Conservation (phyloP, 2,113 vertebrate genomes). For the Nycticorax nycticorax region DNA sequence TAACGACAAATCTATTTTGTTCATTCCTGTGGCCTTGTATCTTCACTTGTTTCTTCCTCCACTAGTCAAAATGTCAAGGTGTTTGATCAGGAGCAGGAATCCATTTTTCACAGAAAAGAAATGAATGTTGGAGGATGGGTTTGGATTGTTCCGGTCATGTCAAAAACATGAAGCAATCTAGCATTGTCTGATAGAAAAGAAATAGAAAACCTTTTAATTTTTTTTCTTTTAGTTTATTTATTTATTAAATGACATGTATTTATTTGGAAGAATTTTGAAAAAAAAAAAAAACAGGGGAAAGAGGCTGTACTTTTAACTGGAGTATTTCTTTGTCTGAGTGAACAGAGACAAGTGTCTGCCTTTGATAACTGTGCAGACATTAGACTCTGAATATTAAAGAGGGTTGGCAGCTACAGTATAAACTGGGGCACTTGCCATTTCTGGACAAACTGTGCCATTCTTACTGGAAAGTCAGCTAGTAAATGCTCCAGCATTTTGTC, state of each 20-base stretch:
- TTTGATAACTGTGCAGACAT: slow-evolving; percentile 44
- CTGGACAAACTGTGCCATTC: slow-evolving; percentile 24
- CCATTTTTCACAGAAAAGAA: not conserved
- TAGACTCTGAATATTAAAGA: slow-evolving; percentile 59
- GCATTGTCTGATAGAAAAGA: not conserved
- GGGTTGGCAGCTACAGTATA: slow-evolving; percentile 30
- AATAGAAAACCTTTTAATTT: not conserved
- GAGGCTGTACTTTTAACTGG: not conserved
- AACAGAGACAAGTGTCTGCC: slow-evolving; percentile 45
- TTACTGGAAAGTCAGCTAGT: slow-evolving; percentile 13
- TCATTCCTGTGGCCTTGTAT: not conserved
- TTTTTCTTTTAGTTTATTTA: not conserved
- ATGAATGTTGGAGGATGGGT: not conserved
- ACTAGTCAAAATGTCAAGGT: not conserved
- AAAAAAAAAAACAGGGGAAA: not conserved
- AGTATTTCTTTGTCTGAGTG: not conserved
- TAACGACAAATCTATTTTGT: not conserved
- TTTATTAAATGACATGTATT: not conserved
- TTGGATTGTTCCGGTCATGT: not conserved
- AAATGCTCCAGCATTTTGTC: not conserved
- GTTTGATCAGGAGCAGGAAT: not conserved
- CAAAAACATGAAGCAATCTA: not conserved
- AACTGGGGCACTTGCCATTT: slow-evolving; percentile 27
- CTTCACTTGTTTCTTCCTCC: not conserved
- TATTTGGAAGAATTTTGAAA: slow-evolving; percentile 14